phyloP scores from a whole-genome alignment of 2,888 invertebrate genomes.

The Pyrochroa serraticornis region DNA sequence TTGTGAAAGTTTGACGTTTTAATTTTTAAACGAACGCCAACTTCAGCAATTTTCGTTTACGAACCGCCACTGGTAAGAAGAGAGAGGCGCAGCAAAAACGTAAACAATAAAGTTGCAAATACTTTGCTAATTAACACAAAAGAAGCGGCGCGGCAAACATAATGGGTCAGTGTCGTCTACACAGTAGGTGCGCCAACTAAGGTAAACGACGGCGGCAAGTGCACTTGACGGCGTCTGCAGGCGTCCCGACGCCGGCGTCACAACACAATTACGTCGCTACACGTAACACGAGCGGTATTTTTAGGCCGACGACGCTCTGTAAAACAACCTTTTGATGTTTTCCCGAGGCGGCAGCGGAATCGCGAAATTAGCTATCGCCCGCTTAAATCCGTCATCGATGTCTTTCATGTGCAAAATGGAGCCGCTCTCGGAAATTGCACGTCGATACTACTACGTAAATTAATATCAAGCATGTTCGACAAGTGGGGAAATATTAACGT shows the following conservation, averaged over 20 bases:
- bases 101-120: constrained; percentile 4
- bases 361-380: neutral
- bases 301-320: constrained; percentile 11
- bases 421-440: no score
- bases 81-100: constrained; percentile 7
- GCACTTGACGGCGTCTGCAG: constrained; percentile 29
- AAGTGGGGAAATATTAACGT: no score
- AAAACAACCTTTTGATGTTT: constrained; percentile 10
- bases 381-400: neutral
- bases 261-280: constrained; percentile 28
- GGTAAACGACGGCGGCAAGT: constrained; percentile 27
- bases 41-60: no score
- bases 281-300: constrained; percentile 22
- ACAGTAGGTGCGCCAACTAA: constrained; percentile 19
- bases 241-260: constrained; percentile 27
- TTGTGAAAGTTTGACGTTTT: no score
- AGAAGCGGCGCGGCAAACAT: constrained; percentile 8
- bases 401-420: no score
- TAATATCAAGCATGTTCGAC: no score
- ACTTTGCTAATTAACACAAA: constrained; percentile 19
- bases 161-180: constrained; percentile 28
- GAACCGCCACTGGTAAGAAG: neutral
- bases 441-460: no score
- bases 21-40: no score
- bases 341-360: neutral